These are phyloP conservation scores for Chironomus tepperi DNA, from an alignment of 1,140 invertebrate species.

Conservation along the genomic window DNA sequence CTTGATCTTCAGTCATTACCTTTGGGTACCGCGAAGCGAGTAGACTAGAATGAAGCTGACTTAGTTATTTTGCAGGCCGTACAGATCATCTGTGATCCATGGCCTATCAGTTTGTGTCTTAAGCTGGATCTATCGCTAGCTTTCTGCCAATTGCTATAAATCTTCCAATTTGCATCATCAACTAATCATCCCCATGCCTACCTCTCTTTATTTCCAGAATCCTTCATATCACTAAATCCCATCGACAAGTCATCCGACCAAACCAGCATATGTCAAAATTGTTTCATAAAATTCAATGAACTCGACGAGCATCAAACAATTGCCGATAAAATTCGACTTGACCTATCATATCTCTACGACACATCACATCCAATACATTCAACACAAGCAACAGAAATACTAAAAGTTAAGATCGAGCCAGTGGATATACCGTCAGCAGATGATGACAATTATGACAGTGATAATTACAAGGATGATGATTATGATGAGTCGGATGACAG, in stretches of 20 bases:
- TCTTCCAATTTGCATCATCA: too few relatives aligned
- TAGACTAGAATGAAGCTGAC: too few relatives aligned
- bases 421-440: not conserved
- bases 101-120: too few relatives aligned
- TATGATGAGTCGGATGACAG: not conserved
- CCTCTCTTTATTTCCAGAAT: not conserved
- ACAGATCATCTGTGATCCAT: too few relatives aligned
- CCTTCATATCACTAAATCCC: not conserved
- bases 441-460: not conserved
- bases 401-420: not conserved
- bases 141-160: too few relatives aligned
- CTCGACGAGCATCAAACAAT: constrained; percentile 4
- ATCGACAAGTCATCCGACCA: not conserved
- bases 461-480: not conserved
- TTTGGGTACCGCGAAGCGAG: too few relatives aligned
- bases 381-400: not conserved
- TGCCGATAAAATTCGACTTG: not conserved
- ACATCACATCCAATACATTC: not conserved
- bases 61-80: too few relatives aligned
- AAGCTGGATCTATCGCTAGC: too few relatives aligned
- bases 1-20: too few relatives aligned
- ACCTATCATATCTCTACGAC: not conserved
- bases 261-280: not conserved
- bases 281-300: constrained; percentile 15
- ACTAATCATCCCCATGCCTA: too few relatives aligned